Percentiles rank a stretch among this genome's conserved stretches.
Conservation (phyloP, 92 coral and sea anemone species). For the Zoanthus gigantus region DNA sequence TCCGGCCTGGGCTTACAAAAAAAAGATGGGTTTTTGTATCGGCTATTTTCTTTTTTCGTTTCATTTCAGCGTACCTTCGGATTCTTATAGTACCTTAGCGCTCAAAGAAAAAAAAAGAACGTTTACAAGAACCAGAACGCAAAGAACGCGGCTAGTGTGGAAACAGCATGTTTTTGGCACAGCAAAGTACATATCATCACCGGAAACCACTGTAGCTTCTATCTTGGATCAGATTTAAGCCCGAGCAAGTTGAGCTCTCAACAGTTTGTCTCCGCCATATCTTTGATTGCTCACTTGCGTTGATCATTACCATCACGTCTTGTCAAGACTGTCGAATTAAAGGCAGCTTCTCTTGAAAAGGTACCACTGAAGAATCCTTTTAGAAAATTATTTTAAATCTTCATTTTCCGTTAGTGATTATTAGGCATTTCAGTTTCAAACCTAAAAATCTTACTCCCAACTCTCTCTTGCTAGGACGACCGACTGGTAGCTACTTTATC, state of each 20-base stretch:
- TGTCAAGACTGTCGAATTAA: neutral
- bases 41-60: no score
- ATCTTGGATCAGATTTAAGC: neutral
- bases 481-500: neutral
- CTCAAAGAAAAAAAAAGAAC: no score
- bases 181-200: neutral
- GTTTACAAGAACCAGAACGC: no score
- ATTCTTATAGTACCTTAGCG: no score
- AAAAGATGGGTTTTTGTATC: no score
- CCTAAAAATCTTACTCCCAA: neutral
- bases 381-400: neutral
- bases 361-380: neutral
- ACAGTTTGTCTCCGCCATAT: neutral
- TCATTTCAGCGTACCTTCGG: no score
- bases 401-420: neutral
- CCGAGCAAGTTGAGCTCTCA: neutral
- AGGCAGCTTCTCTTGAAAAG: neutral
- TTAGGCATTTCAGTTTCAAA: neutral
- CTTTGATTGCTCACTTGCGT: neutral
- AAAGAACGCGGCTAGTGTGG: no score
- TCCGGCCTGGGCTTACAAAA: neutral
- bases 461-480: neutral
- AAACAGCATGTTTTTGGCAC: no score
- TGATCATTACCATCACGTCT: neutral
- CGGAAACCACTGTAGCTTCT: constrained; percentile 8